phyloP scores from a whole-genome alignment of 2,797 vertebrate species.

The Sarcoramphus papa region DNA sequence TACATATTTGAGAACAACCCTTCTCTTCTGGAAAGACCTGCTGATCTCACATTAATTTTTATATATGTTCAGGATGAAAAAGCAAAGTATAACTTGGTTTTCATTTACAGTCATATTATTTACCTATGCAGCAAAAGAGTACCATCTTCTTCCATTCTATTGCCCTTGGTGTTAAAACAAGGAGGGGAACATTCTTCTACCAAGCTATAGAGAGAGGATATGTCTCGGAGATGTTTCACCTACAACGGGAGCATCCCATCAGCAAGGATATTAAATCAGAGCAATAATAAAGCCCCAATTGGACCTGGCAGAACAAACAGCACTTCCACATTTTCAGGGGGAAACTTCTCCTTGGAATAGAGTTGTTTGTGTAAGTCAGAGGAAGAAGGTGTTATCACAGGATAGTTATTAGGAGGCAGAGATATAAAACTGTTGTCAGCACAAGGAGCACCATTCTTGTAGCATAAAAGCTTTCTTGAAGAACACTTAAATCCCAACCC shows the following conservation, averaged over 20 bases:
- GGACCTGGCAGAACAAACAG: neutral
- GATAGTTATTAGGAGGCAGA: neutral
- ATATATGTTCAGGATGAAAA: neutral
- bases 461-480: neutral
- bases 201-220: neutral
- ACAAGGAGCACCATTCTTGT: neutral
- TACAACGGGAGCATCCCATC: neutral
- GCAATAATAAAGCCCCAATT: neutral
- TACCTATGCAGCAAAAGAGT: neutral
- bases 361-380: neutral
- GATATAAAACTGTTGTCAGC: neutral
- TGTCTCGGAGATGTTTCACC: neutral
- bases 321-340: neutral
- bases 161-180: neutral
- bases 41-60: neutral
- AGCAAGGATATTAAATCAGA: neutral
- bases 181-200: neutral
- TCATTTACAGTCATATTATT: neutral
- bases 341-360: neutral
- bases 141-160: neutral
- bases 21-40: neutral
- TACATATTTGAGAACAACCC: neutral
- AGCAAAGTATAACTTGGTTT: neutral
- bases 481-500: neutral
- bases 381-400: neutral